Conservation (phyloP, 2,888 invertebrate species). For the Theodoxus fluviatilis region DNA sequence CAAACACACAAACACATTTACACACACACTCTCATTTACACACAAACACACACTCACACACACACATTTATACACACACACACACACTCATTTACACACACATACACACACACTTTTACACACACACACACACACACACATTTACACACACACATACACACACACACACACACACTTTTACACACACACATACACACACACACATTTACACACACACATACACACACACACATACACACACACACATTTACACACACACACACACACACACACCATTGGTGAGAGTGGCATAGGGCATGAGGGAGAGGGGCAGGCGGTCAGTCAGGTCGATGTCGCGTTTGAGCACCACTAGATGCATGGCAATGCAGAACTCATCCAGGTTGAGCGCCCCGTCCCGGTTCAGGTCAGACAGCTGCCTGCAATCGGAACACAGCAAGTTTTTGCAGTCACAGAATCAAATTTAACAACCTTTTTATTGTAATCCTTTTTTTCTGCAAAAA, state of each 20-base stretch:
- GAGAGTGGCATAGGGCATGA: slow-evolving; percentile 71
- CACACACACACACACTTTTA: no score
- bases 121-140: no score
- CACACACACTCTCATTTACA: background rate
- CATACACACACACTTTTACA: no score
- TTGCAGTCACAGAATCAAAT: no score
- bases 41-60: background rate
- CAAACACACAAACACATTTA: background rate
- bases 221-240: background rate
- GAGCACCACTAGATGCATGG: slow-evolving; percentile 95
- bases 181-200: no score
- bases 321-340: slow-evolving; percentile 88
- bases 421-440: slow-evolving; percentile 29
- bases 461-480: no score
- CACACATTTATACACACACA: background rate
- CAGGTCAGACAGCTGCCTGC: slow-evolving; percentile 85
- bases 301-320: slow-evolving; percentile 78
- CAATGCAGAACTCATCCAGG: slow-evolving; percentile 92
- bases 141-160: no score
- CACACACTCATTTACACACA: no score
- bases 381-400: slow-evolving; percentile 93
- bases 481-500: background rate
- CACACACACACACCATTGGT: slow-evolving; percentile 55
- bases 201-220: no score
- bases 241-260: background rate